Evolutionary conservation across 1,140 invertebrate species (phyloP), one percentile per base, ranked within the genome.

Genomic region (Pseudomyrmex cubaensis): DNA sequence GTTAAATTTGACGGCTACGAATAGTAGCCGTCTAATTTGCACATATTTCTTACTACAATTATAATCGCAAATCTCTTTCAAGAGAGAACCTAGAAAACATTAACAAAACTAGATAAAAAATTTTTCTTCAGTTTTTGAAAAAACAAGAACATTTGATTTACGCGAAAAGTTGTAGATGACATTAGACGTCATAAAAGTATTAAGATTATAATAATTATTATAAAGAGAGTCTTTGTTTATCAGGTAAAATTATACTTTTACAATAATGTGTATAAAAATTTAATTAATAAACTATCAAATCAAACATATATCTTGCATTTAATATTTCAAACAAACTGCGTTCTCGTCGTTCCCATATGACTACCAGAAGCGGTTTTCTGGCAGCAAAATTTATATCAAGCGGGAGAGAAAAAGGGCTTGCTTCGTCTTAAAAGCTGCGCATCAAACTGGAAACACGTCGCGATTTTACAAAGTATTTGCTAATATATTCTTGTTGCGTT

Each of bases 401-500:
- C 9, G 10, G 5, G 12, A 12, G 7, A 35, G 35, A 35, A 35
- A 35, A 35, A 7, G 35, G 7, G 5, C 7, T 70, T 70, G 15
- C 25, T 48, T 70, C 67, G n/a, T 52, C 46, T 50, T 12, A 1
- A 35, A 35, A 35, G 15, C 17, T 20, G 22, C 20, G 22, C 20
- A 48, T 74, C 13, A 48, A 62, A 57, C 5, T 50, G 52, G n/a
- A 69, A 1, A 13, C 17, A 22, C 13, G 63, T n/a, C 15, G 50
- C 22, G 35, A 66, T 54, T 69, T 69, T 69, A n/a, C 52, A n/a
- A 78, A 78, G 13, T 67, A 57, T 66, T 72, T 61, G 54, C 70
- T 61, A 80, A 80, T 80, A 57, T 72, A 72, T 80, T 80, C 52
- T 50, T 2, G 44, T 70, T 72, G 64, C 48, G 50, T 70, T 22